These are phyloP conservation scores for Drosophila mettleri DNA, from an alignment of 2,888 invertebrate genomes.

Conservation along the genomic window DNA sequence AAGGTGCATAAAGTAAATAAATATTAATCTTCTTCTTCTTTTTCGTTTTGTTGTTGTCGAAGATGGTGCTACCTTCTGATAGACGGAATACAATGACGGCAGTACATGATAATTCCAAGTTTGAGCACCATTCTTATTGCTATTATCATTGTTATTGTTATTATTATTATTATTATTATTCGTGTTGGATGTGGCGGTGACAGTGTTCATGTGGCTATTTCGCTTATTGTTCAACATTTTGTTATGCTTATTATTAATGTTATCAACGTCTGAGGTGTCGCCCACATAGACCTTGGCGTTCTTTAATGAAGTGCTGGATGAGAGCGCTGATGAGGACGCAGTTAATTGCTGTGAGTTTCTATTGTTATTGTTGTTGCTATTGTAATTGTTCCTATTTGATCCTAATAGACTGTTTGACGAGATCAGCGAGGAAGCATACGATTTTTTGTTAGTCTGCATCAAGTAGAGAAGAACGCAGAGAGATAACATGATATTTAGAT, in stretches of 20 bases:
- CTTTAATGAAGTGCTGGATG: conserved; percentile 71
- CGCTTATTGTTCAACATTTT: conserved; percentile 52
- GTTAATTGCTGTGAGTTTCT: conserved; percentile 82
- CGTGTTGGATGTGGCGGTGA: conserved; percentile 68
- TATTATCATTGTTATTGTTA: conserved; percentile 47
- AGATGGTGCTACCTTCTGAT: conserved; percentile 90
- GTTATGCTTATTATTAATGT: conserved; percentile 50
- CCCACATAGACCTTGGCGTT: conserved; percentile 80
- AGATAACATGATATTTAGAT: conserved; percentile 57
- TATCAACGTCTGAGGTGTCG: conserved; percentile 69
- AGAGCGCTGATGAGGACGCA: conserved; percentile 76
- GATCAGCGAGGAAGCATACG: conserved; percentile 85
- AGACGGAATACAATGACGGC: conserved; percentile 92
- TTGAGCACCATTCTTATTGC: conserved; percentile 84
- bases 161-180: conserved; percentile 51
- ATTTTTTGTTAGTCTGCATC: conserved; percentile 85
- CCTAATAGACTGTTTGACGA: conserved; percentile 85
- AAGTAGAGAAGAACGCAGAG: conserved; percentile 76
- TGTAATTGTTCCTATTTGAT: conserved; percentile 81
- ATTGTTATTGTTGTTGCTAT: conserved; percentile 68
- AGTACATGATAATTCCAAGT: conserved; percentile 94
- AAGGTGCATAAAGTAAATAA: conserved; percentile 20
- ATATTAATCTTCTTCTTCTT: too few relatives aligned
- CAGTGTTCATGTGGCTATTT: conserved; percentile 68
- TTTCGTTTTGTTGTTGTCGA: conserved; percentile 15